A percentile compares a stretch with the other conserved stretches of the same genome.
Conservation (phyloP, 2,113 vertebrate genomes). For the Picathartes gymnocephalus region DNA sequence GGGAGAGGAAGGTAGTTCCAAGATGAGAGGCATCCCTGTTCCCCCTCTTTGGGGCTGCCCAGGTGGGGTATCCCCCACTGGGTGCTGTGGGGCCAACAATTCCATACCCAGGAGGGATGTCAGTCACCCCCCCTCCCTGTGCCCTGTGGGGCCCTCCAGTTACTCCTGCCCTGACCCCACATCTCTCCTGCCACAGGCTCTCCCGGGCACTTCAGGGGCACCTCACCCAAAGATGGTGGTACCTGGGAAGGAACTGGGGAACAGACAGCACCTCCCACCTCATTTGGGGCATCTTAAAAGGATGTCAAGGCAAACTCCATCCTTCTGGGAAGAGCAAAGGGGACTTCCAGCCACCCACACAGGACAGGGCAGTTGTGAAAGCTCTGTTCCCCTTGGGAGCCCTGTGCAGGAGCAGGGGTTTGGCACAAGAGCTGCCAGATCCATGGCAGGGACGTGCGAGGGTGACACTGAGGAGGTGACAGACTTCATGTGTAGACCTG, state of each 20-base stretch:
- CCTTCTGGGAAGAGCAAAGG: background rate
- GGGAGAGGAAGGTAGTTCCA: background rate
- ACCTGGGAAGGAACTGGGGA: background rate
- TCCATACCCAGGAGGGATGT: background rate
- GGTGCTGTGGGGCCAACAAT: rapidly evolving
- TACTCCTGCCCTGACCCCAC: background rate
- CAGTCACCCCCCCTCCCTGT: background rate
- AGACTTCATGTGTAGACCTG: background rate
- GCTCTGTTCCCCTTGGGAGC: background rate
- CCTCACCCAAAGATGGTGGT: background rate
- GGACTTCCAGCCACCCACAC: background rate
- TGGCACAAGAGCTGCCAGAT: background rate
- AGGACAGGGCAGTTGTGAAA: background rate
- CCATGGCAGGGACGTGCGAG: rapidly evolving
- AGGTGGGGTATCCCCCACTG: rapidly evolving
- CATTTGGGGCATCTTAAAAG: background rate
- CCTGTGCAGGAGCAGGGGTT: background rate
- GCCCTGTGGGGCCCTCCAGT: rapidly evolving
- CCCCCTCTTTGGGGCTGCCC: background rate
- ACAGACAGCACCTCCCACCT: background rate
- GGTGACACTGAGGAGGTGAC: background rate
- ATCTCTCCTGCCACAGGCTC: background rate
- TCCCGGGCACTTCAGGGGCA: background rate
- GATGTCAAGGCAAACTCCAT: background rate
- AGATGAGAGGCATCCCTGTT: background rate